Base-by-base conservation (phyloP, 23 tunicate species). In the Botrylloides violaceus region DNA sequence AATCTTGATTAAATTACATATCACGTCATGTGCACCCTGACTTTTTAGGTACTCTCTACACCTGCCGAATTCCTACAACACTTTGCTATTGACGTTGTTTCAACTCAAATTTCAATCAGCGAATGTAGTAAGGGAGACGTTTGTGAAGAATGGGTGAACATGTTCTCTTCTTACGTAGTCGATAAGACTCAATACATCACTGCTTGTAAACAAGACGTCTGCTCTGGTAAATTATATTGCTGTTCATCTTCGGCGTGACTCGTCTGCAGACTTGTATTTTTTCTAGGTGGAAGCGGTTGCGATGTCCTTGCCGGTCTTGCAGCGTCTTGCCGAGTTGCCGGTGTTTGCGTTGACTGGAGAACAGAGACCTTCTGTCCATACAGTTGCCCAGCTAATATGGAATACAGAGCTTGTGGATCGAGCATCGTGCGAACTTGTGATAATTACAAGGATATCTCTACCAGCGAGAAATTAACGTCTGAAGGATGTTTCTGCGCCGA, bases 401-500 rank as follows among this genome's bases (percentile, higher is more conserved):
- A 73, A 29, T 93, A 81, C 85, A 78, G 65, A 64, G 77, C 95
- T 3, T 93, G 98, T 49, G 95, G 91, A 21, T 93, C 89, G 31
- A 77, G 39, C 26, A 73, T 78, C 26, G 71, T 72, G 2, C 58
- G 61, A 73, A 93, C 98, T 3, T 93, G 98, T 66, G 78, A 81
- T 24, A 93, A 93, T 78, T 93, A 93, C 95, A 85, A 80, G 53
- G 65, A 64, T 15, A 77, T 80, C 61, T 53, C 84, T 24, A 12
- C 77, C 37, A 47, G 34, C 25, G 57, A 62, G 68, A 81, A 77
- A 48, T 71, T 75, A 25, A 59, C 73, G 4, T 35, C 88, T 28
- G 98, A 93, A 76, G 98, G 98, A 32, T 93, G 98, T 71, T 93
- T 85, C 94, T 93, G 98, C 56, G 79, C 90, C 5, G 98, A 81